Conservation (phyloP, 2,113 vertebrate genomes). For the Albula goreensis region DNA sequence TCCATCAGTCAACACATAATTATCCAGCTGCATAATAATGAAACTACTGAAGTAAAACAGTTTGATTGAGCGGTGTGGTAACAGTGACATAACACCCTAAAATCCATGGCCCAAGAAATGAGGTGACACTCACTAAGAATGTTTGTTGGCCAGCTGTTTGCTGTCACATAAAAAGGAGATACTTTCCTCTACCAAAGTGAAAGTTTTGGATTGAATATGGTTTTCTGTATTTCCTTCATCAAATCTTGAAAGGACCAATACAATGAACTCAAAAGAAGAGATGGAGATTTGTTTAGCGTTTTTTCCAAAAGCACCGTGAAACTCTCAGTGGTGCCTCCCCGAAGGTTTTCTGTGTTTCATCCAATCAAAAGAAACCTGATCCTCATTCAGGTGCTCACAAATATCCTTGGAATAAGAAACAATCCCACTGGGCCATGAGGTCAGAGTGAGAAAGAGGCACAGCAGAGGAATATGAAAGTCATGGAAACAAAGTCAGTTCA, state of each 20-base stretch:
- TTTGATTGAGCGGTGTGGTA: neutral
- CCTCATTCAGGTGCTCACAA: constrained; percentile 57
- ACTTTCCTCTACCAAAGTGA: neutral
- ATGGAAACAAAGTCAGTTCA: constrained; percentile 61
- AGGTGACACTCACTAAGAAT: neutral
- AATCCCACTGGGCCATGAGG: constrained; percentile 53
- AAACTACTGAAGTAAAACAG: neutral
- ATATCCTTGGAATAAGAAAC: constrained; percentile 57
- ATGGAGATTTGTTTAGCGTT: neutral
- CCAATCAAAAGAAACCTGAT: constrained; percentile 58
- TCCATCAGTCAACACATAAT: neutral
- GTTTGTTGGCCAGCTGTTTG: neutral
- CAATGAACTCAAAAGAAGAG: neutral
- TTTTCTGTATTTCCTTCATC: neutral
- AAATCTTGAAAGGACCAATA: neutral
- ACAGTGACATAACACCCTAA: neutral
- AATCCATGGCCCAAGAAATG: neutral
- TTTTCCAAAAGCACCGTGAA: constrained; percentile 52
- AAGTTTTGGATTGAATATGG: neutral
- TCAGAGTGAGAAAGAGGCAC: constrained; percentile 52
- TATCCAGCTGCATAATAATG: neutral
- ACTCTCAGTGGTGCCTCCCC: constrained; percentile 16
- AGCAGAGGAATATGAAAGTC: constrained; percentile 59
- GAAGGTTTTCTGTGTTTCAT: constrained; percentile 43
- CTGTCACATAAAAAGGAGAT: neutral